Conservation (phyloP, 2,797 vertebrate genomes). For the Hafferia zeledoni region DNA sequence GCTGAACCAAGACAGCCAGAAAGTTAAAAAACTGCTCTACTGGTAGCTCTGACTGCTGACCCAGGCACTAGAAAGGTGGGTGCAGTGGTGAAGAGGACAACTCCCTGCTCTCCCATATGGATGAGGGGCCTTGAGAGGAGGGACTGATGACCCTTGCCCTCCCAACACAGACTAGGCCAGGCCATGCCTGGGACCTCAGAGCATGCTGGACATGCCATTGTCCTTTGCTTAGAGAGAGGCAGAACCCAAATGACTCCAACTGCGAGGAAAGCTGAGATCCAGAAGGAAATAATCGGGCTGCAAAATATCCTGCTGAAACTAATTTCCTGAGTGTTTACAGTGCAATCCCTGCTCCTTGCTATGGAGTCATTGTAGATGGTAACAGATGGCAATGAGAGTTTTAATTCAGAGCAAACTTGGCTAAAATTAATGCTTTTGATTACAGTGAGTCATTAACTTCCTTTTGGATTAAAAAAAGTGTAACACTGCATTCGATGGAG, state of each 20-base stretch:
- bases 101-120: neutral
- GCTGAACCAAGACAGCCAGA: neutral
- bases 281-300: slow-evolving; percentile 59
- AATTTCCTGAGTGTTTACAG: slow-evolving; percentile 60
- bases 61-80: neutral
- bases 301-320: slow-evolving; percentile 60
- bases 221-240: neutral
- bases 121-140: neutral
- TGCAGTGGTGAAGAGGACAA: neutral
- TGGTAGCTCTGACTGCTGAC: neutral
- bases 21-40: neutral
- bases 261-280: slow-evolving; percentile 33
- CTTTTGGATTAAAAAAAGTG: neutral
- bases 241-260: neutral
- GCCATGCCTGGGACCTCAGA: neutral
- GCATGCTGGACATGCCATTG: neutral
- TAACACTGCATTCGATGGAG: neutral
- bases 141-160: neutral
- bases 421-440: slow-evolving; percentile 62
- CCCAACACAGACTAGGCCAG: neutral
- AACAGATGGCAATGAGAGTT: slow-evolving; percentile 64
- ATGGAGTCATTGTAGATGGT: slow-evolving; percentile 34
- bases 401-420: slow-evolving; percentile 59
- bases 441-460: slow-evolving; percentile 65
- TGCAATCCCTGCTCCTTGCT: slow-evolving; percentile 35